Conservation (phyloP, 2,888 invertebrate genomes). For the Rotaria macrura region DNA sequence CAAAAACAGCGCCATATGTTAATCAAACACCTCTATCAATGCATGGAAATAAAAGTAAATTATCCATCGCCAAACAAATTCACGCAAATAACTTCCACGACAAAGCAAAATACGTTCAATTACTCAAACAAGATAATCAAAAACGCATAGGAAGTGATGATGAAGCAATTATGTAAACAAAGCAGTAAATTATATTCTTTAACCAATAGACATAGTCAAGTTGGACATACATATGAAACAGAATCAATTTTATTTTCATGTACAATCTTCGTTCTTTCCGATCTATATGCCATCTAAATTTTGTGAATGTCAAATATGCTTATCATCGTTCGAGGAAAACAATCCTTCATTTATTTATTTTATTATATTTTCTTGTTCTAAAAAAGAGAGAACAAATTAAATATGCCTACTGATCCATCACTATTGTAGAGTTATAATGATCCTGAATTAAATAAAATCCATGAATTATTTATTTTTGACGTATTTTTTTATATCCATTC, state of each 20-base stretch:
- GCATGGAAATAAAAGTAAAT: slow-evolving; percentile 24
- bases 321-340: not conserved
- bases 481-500: too few species aligned
- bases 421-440: not conserved
- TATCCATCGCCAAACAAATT: slow-evolving; percentile 28
- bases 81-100: slow-evolving; percentile 31
- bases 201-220: not conserved
- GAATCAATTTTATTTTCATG: not conserved
- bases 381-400: not conserved
- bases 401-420: not conserved
- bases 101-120: slow-evolving; percentile 24
- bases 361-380: not conserved
- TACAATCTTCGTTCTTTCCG: not conserved
- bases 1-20: slow-evolving; percentile 78
- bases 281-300: not conserved
- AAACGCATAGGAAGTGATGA: slow-evolving; percentile 34
- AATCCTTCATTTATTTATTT: not conserved
- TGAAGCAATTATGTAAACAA: not conserved
- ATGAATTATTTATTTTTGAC: too few species aligned
- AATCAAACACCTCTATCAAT: slow-evolving; percentile 54
- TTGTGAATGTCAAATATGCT: not conserved
- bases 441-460: not conserved
- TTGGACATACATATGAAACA: too few species aligned
- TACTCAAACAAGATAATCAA: slow-evolving; percentile 33
- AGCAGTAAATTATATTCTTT: not conserved